Evolutionary conservation across 1,140 invertebrate species (phyloP), one percentile per base, ranked within the genome.

Genomic region (Diploscapter pachys): DNA sequence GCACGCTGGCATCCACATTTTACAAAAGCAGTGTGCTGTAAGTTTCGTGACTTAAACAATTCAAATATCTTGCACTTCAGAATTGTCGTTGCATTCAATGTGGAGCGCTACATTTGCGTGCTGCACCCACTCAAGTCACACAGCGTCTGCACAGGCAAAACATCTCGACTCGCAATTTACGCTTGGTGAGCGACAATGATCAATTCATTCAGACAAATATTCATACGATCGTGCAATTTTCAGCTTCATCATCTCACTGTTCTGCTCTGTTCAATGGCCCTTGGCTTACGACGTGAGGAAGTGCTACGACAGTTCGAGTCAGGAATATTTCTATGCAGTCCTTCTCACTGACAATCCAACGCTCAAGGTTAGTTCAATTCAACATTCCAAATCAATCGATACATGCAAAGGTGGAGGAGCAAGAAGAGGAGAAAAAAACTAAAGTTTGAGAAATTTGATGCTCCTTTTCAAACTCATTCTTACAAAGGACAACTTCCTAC

Each of bases 71-170:
- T 31, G 31, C 49, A 68, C 74, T 80, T 64, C 61, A 84, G 83
- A 76, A 83, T 85, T 54, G 84, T 85, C 49, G 82, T 85, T 4
- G 82, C 83, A n/a, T 85, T 85, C 65, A 85, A 85, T 71, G 64
- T 85, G 6, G 83, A 85, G 71, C 79, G 83, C 31, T 85, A 83
- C 74, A 71, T 85, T 4, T 85, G 78, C 72, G 83, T 85, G 65
- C 84, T 85, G 57, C 77, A 74, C 53, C 83, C 83, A 11, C 68
- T 85, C 13, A 80, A 80, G 66, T 78, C 81, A 6, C 80, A 84
- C 77, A 73, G 81, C 54, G 61, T 85, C 59, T 85, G 81, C 64
- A 84, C 82, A 52, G 75, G 74, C 57, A 74, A 76, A 57, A 80
- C 62, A 48, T 81, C 76, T 31, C 69, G 69, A 68, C 63, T 65